phyloP scores from a whole-genome alignment of 2,797 vertebrate genomes.

The Rhynchotus rufescens region DNA sequence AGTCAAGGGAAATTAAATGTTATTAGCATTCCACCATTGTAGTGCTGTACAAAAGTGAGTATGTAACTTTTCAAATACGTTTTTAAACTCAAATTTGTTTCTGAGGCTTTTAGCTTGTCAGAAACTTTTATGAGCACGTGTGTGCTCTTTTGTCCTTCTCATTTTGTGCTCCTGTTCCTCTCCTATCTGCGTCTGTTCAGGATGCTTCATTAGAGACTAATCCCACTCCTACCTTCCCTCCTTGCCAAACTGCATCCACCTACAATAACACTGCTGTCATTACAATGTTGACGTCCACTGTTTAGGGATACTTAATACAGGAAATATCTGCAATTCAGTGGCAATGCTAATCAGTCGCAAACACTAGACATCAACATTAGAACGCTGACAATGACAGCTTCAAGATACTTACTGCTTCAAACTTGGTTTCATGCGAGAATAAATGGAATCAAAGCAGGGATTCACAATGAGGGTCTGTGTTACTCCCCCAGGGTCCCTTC shows the following conservation, averaged over 20 bases:
- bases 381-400: constrained; percentile 16
- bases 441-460: constrained; percentile 40
- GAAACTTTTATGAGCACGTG: constrained; percentile 26
- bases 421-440: constrained; percentile 46
- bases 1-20: constrained; percentile 82
- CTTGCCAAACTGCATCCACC: constrained; percentile 31
- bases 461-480: neutral
- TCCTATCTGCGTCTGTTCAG: constrained; percentile 41
- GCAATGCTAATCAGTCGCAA: constrained; percentile 52
- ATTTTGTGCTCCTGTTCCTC: constrained; percentile 22
- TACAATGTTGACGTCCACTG: constrained; percentile 62
- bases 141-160: constrained; percentile 25
- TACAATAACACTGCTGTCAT: constrained; percentile 37
- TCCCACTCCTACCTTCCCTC: constrained; percentile 6
- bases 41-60: constrained; percentile 63
- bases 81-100: constrained; percentile 71
- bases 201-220: constrained; percentile 50
- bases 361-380: constrained; percentile 60
- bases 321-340: constrained; percentile 56
- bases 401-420: constrained; percentile 19
- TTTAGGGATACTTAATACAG: constrained; percentile 65
- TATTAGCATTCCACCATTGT: constrained; percentile 79
- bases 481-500: constrained; percentile 6
- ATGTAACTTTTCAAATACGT: constrained; percentile 72
- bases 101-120: constrained; percentile 59